A percentile compares a stretch with the other conserved stretches of the same genome.
phyloP scores from a whole-genome alignment of 2,888 invertebrate species.

The Eristalis pertinax region DNA sequence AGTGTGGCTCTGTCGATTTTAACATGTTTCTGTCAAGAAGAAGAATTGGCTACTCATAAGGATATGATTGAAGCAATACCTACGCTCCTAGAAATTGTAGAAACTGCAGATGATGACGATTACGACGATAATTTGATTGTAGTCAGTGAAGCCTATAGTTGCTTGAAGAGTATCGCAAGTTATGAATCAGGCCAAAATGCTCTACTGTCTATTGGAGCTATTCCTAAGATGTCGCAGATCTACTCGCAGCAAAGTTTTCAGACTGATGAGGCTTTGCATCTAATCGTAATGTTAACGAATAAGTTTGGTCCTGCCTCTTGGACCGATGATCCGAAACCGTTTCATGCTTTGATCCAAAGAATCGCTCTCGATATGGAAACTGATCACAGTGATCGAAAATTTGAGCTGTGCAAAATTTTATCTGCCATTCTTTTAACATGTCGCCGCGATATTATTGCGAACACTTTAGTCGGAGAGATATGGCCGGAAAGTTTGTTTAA shows the following conservation, averaged over 20 bases:
- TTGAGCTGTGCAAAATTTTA: constrained; percentile 91
- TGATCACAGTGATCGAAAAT: constrained; percentile 93
- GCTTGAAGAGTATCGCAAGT: constrained; percentile 90
- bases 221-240: constrained; percentile 91
- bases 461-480: constrained; percentile 86
- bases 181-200: constrained; percentile 90
- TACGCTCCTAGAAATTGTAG: constrained; percentile 91
- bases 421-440: constrained; percentile 89
- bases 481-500: constrained; percentile 92
- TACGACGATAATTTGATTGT: constrained; percentile 93
- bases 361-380: constrained; percentile 93
- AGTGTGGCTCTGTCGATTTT: constrained; percentile 94
- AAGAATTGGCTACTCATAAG: constrained; percentile 89
- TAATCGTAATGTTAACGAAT: constrained; percentile 88
- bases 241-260: constrained; percentile 94
- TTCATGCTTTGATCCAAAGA: constrained; percentile 91
- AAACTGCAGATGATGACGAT: constrained; percentile 91
- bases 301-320: constrained; percentile 89
- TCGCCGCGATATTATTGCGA: constrained; percentile 85
- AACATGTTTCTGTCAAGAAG: constrained; percentile 92
- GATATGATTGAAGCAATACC: constrained; percentile 93
- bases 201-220: constrained; percentile 89
- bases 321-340: constrained; percentile 89
- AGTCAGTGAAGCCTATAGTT: constrained; percentile 92
- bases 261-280: constrained; percentile 92